Percentiles rank a stretch among this genome's conserved stretches.
These are phyloP conservation scores for Thumatha senex DNA, from an alignment of 2,888 invertebrate species.

Conservation along the genomic window DNA sequence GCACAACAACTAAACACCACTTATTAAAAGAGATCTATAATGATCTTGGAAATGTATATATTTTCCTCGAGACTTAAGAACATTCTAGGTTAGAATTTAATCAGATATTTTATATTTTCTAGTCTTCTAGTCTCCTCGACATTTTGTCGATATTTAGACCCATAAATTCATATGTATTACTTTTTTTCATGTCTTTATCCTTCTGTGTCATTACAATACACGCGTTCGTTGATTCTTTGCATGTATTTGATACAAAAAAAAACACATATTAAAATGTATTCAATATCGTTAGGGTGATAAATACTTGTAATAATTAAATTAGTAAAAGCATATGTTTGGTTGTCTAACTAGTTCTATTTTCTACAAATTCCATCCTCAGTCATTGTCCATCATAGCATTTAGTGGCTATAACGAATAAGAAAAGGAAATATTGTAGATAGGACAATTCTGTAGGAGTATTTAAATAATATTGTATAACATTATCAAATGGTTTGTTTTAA, in stretches of 20 bases:
- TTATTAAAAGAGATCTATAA: slow-evolving; percentile 31
- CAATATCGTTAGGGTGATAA: slow-evolving; percentile 17
- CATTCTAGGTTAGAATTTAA: slow-evolving; percentile 11
- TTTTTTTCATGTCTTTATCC: too few species aligned
- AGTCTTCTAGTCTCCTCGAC: not conserved
- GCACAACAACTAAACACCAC: slow-evolving; percentile 34
- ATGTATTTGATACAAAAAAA: slow-evolving; percentile 14
- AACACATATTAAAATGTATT: too few species aligned
- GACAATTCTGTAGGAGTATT: slow-evolving; percentile 23
- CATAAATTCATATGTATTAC: too few species aligned
- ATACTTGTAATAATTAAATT: slow-evolving; percentile 44
- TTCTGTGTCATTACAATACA: not conserved
- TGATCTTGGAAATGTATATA: slow-evolving; percentile 25
- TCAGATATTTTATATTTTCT: not conserved
- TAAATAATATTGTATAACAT: slow-evolving; percentile 34
- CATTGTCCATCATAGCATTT: slow-evolving; percentile 30
- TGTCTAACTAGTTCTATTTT: slow-evolving; percentile 34
- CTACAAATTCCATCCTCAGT: slow-evolving; percentile 42
- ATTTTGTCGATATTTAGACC: too few species aligned
- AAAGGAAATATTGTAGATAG: not conserved
- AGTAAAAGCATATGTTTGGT: slow-evolving; percentile 58
- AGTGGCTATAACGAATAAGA: slow-evolving; percentile 12
- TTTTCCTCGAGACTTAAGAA: slow-evolving; percentile 19
- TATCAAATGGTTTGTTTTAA: slow-evolving; percentile 12
- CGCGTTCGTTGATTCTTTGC: slow-evolving; percentile 17